Base-by-base conservation (phyloP, 2,113 vertebrate species). In the Nettapus auritus region DNA sequence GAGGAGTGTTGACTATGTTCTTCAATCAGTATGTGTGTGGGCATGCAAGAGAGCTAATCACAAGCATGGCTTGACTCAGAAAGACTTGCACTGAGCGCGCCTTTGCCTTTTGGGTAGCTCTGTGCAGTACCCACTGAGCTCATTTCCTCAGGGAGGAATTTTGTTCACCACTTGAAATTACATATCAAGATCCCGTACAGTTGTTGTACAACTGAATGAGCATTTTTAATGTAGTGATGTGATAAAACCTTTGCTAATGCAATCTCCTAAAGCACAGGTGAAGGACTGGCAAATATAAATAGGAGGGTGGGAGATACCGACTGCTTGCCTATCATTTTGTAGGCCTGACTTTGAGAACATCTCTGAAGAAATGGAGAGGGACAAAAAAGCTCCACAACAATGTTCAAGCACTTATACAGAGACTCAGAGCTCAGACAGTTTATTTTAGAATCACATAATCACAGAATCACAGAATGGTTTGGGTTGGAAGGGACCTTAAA, bases 81-180 rank as follows among this genome's bases (percentile, higher is more conserved):
- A 36, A 42, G 38, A 57, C 40, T 44, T 1, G 0, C 55, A 38
- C 9, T 0, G 0, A 22, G 17, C 2, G 2, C 22, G 11, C 46
- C 53, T 63, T 52, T 46, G 28, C 33, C 40, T 36, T 1, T 46
- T 36, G 14, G 13, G 44, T 53, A 64, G 10, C 66, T 60, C 38
- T 48, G 36, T 23, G 36, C 19, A 4, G 18, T 59, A 20, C 10
- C 38, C 15, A n/a, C 7, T 44, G 40, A 68, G 48, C 42, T 69
- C 42, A 29, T 40, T 40, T 60, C 21, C 29, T 64, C 4, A 1
- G 53, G 34, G 21, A 78, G 19, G 46, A 9, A 48, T 46, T 82
- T 38, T 46, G 50, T 40, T 82, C 55, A 57, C 14, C 34, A 3
- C 34, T 38, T 46, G 36, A 63, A 70, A 60, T 63, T 52, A 25